These are phyloP conservation scores for Fistularia tabacaria DNA, from an alignment of 2,797 vertebrate species.

Conservation along the genomic window DNA sequence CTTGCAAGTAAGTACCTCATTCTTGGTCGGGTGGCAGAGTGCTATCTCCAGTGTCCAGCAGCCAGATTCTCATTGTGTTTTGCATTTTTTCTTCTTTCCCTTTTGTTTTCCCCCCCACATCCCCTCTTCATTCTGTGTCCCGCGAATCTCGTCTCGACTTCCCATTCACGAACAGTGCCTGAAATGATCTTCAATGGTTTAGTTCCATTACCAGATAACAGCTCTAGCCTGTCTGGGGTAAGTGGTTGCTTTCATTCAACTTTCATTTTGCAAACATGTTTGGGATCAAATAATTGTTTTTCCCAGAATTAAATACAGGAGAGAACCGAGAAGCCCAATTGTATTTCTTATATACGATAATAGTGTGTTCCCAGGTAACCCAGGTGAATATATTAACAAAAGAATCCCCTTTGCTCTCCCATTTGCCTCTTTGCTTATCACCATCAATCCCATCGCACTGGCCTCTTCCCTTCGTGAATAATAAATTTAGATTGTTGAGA, in stretches of 20 bases:
- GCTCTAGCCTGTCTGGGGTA: conserved; percentile 89
- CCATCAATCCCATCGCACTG: conserved; percentile 19
- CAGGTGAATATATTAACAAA: neutral
- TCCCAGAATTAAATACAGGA: conserved; percentile 3
- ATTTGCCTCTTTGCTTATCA: conserved; percentile 23
- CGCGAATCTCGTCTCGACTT: conserved; percentile 8
- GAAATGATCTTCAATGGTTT: conserved; percentile 85
- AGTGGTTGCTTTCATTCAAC: conserved; percentile 56
- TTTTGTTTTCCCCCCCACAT: conserved; percentile 25
- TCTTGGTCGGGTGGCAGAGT: conserved; percentile 13
- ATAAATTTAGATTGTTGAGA: conserved; percentile 4
- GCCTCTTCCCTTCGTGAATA: conserved; percentile 11
- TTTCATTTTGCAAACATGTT: conserved; percentile 4
- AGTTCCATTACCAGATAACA: conserved; percentile 85
- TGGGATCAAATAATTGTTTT: neutral
- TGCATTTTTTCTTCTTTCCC: conserved; percentile 36
- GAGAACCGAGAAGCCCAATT: neutral
- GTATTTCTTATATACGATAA: neutral
- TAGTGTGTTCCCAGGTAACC: conserved; percentile 13
- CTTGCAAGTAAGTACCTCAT: conserved; percentile 83
- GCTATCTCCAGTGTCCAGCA: conserved; percentile 24
- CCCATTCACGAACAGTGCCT: conserved; percentile 78
- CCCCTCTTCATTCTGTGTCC: conserved; percentile 14
- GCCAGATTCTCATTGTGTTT: conserved; percentile 40
- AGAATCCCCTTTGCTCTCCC: conserved; percentile 19